A percentile compares a stretch with the other conserved stretches of the same genome.
These are phyloP conservation scores for Triops longicaudatus DNA, from an alignment of 1,140 invertebrate species.

Conservation along the genomic window DNA sequence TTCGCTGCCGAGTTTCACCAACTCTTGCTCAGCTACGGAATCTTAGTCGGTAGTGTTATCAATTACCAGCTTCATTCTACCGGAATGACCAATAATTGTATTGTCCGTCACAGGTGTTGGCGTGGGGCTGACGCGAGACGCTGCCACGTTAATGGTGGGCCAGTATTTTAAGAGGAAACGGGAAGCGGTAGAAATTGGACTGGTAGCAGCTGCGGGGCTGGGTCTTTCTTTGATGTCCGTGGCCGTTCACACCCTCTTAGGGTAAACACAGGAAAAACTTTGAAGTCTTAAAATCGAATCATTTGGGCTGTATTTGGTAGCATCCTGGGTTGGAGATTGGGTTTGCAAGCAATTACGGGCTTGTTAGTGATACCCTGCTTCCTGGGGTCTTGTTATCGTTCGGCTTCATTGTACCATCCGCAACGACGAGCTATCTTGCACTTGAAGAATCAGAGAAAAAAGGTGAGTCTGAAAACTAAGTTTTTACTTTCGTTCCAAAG, in stretches of 20 bases:
- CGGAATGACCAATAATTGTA: background rate
- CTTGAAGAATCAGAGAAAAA: slow-evolving; percentile 80
- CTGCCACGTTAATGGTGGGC: slow-evolving; percentile 79
- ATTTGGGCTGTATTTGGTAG: slow-evolving; percentile 43
- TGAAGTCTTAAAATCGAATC: background rate
- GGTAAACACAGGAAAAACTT: slow-evolving; percentile 43
- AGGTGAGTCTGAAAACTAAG: slow-evolving; percentile 50
- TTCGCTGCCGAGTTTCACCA: slow-evolving; percentile 84
- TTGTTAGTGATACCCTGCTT: slow-evolving; percentile 75
- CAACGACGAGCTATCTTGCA: slow-evolving; percentile 79
- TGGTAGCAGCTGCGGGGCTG: slow-evolving; percentile 72
- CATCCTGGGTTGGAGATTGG: slow-evolving; percentile 76
- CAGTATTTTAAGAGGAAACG: slow-evolving; percentile 78
- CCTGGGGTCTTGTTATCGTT: slow-evolving; percentile 77
- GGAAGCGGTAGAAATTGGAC: slow-evolving; percentile 78
- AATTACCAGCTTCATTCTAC: background rate
- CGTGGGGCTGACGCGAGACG: slow-evolving; percentile 70
- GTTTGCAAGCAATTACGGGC: slow-evolving; percentile 74
- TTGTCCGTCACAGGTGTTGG: slow-evolving; percentile 56
- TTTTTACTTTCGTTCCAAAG: background rate
- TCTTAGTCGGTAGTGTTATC: slow-evolving; percentile 47
- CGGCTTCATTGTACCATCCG: slow-evolving; percentile 80
- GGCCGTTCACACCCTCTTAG: slow-evolving; percentile 65
- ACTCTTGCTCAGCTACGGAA: slow-evolving; percentile 74
- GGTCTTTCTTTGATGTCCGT: slow-evolving; percentile 75